Percentiles rank a stretch among this genome's conserved stretches.
phyloP scores from a whole-genome alignment of 2,888 invertebrate genomes.

The Drosophila robusta region DNA sequence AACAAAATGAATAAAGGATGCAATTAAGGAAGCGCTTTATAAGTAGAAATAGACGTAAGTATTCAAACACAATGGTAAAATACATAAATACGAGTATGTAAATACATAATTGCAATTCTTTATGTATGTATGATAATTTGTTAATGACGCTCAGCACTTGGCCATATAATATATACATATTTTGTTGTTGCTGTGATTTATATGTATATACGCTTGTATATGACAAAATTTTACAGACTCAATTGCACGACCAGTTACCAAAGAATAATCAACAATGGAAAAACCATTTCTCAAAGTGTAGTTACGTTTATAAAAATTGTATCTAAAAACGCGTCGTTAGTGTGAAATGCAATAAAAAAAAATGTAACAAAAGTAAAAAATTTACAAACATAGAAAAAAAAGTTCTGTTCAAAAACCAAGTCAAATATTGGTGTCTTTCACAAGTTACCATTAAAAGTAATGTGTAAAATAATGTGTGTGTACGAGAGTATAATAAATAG shows the following conservation, averaged over 20 bases:
- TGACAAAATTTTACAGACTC: constrained; percentile 61
- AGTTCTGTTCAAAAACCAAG: constrained; percentile 67
- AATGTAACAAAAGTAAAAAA: constrained; percentile 19
- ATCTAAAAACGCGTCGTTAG: constrained; percentile 54
- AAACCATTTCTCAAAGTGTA: constrained; percentile 30
- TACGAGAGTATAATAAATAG: constrained; percentile 50
- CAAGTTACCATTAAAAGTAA: constrained; percentile 71
- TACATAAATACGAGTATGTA: constrained; percentile 39
- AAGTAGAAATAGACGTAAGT: constrained; percentile 41
- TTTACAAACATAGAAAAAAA: constrained; percentile 18
- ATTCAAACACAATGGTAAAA: constrained; percentile 42
- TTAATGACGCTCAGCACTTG: constrained; percentile 47
- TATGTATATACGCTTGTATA: constrained; percentile 43
- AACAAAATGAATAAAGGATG: constrained; percentile 47
- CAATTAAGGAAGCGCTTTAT: constrained; percentile 49
- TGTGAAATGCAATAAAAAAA: constrained; percentile 49
- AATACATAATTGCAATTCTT: constrained; percentile 52
- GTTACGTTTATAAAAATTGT: constrained; percentile 24
- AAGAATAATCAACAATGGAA: constrained; percentile 31
- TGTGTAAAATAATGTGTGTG: constrained; percentile 37
- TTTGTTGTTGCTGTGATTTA: constrained; percentile 15
- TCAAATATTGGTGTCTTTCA: constrained; percentile 65
- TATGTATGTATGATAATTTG: constrained; percentile 41
- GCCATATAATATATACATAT: constrained; percentile 20
- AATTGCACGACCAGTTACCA: constrained; percentile 71